Evolutionary conservation across 2,888 invertebrate genomes (phyloP).

Genomic region (Diploptera punctata): DNA sequence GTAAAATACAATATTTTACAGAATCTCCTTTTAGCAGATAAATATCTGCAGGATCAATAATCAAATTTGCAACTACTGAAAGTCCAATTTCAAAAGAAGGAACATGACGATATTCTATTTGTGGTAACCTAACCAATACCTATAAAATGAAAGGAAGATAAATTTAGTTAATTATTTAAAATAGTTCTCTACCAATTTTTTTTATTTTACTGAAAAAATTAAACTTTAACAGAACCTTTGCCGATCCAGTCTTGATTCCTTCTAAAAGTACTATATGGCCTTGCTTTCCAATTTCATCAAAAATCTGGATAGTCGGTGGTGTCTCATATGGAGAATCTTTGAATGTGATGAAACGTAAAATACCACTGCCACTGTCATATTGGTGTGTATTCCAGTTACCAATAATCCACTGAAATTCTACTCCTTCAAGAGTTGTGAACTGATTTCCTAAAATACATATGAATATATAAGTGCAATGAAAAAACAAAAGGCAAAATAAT

Average conservation of each 20-base stretch:
- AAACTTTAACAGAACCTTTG: no score
- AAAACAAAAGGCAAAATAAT: no score
- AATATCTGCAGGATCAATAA: constrained; percentile 87
- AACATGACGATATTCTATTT: constrained; percentile 66
- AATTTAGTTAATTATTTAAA: no score
- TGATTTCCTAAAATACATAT: constrained; percentile 82
- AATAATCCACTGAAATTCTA: constrained; percentile 88
- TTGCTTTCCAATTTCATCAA: constrained; percentile 76
- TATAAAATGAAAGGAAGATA: no score
- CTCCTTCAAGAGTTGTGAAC: constrained; percentile 90
- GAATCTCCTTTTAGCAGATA: constrained; percentile 80
- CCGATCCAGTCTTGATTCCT: constrained; percentile 85
- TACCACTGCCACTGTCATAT: constrained; percentile 5
- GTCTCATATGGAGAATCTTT: constrained; percentile 87
- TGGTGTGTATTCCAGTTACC: constrained; percentile 55
- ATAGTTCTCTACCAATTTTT: no score
- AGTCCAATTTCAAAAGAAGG: constrained; percentile 70
- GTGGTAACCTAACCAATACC: constrained; percentile 66
- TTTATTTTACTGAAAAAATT: no score
- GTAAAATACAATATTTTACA: constrained; percentile 74
- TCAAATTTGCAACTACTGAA: constrained; percentile 93
- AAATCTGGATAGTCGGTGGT: constrained; percentile 73
- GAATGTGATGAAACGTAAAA: constrained; percentile 72
- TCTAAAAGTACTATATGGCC: constrained; percentile 88
- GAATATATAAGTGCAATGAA: no score